Percentiles rank a stretch among this genome's conserved stretches.
Conservation (phyloP, 2,888 invertebrate genomes). For the Adineta ricciae region DNA sequence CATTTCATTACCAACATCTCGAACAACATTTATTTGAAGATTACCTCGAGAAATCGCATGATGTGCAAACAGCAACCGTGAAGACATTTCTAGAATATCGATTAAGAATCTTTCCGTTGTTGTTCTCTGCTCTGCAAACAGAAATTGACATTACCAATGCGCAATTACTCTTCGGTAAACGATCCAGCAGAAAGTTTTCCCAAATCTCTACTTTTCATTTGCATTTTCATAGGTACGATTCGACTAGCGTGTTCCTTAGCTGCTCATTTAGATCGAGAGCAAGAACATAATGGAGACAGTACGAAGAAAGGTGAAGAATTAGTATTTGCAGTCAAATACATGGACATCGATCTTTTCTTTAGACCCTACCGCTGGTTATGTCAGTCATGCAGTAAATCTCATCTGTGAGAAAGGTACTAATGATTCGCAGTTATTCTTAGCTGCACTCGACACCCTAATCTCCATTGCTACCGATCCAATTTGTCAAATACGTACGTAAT, state of each 20-base stretch:
- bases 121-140: slow-evolving; percentile 71
- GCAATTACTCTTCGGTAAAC: slow-evolving; percentile 66
- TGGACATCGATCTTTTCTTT: slow-evolving; percentile 36
- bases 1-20: slow-evolving; percentile 70
- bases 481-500: slow-evolving; percentile 2
- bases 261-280: neutral
- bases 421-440: slow-evolving; percentile 16
- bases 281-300: neutral
- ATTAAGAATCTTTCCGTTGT: slow-evolving; percentile 56
- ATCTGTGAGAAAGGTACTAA: slow-evolving; percentile 58
- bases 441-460: neutral
- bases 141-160: slow-evolving; percentile 75
- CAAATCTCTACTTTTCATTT: no score
- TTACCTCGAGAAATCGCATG: slow-evolving; percentile 36
- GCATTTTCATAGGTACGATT: neutral
- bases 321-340: neutral
- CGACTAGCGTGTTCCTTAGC: neutral
- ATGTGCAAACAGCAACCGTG: slow-evolving; percentile 37
- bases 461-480: slow-evolving; percentile 16
- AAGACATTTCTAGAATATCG: slow-evolving; percentile 44
- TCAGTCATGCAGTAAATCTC: slow-evolving; percentile 79
- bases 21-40: slow-evolving; percentile 37
- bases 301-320: neutral
- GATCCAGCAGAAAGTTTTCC: neutral
- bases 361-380: slow-evolving; percentile 77